phyloP scores from a whole-genome alignment of 1,140 invertebrate species.

The Mesaphorura yosii region DNA sequence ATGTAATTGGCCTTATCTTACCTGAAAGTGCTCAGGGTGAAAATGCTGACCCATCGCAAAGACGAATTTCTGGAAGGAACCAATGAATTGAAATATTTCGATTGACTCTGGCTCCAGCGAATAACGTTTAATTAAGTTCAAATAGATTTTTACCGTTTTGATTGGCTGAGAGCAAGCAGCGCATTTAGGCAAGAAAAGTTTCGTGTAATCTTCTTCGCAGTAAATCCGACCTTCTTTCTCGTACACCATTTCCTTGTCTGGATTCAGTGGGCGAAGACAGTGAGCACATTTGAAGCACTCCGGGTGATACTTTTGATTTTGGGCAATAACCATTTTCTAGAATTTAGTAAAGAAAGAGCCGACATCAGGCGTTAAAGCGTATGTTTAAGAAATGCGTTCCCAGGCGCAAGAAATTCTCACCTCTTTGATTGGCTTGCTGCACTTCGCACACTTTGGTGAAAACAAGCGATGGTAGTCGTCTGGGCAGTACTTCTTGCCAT shows the following conservation, averaged over 20 bases:
- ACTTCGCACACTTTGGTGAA: conserved; percentile 51
- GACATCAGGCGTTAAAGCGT: no score
- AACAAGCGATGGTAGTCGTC: conserved; percentile 54
- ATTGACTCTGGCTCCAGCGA: background rate
- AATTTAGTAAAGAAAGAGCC: background rate
- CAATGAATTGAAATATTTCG: background rate
- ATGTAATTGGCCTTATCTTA: no score
- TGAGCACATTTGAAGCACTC: conserved; percentile 52
- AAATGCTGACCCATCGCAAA: conserved; percentile 51
- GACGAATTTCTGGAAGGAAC: conserved; percentile 45
- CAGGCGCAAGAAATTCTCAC: conserved; percentile 5
- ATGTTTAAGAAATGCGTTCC: no score
- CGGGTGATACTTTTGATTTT: conserved; percentile 16
- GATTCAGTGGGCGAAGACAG: conserved; percentile 48
- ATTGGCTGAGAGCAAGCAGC: conserved; percentile 47
- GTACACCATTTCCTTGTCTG: conserved; percentile 53
- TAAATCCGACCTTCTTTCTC: conserved; percentile 49
- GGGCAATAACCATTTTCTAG: conserved; percentile 10
- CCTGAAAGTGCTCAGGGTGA: conserved; percentile 56
- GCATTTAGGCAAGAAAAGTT: conserved; percentile 52
- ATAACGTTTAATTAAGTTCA: background rate
- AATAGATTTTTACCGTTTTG: conserved; percentile 7
- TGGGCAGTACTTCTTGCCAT: conserved; percentile 52
- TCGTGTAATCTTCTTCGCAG: conserved; percentile 54
- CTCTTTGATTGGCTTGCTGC: conserved; percentile 51